Evolutionary conservation across 2,113 vertebrate genomes (phyloP), one percentile per base, ranked within the genome.

Genomic region (Rhegmatorhina hoffmannsi): DNA sequence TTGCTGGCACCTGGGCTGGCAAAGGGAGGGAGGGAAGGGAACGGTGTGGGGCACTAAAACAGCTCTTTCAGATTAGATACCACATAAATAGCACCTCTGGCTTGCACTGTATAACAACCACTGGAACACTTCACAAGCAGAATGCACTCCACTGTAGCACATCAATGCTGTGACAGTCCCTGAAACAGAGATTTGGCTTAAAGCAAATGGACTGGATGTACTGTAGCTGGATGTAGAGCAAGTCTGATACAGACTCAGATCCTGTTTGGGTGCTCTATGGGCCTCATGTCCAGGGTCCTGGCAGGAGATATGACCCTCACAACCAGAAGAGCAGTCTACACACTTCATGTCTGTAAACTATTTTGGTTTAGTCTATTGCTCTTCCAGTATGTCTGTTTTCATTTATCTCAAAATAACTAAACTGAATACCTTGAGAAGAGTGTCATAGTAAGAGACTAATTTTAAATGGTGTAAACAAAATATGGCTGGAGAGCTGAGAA

Each of bases 321-420:
- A 44, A 16, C 0, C 0, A 70, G 53, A 56, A 62, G 19, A 50
- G 21, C 34, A n/a, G 21, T 74, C 50, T 64, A 8, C 24, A 36
- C 20, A 40, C 66, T 91, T 87, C n/a, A 28, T 78, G 81, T 75
- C 72, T 68, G 53, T 17, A 77, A 93, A 77, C 68, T 36, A 9
- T 75, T 88, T 69, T 72, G 68, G 74, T 86, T 94, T 84, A 77
- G 55, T 80, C 13, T 64, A 56, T 75, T 7, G 10, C 68, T 38
- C 36, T 86, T 93, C 73, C 80, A 89, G 70, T 44, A 53, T 0
- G 3, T 38, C 82, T 95, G 72, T 36, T 90, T 94, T 92, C 75
- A 72, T 64, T 38, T 63, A 56, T 76, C 64, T 53, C 16, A 72
- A 89, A 96, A 90, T 94, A 95, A 56, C 83, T 24, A 13, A 69